These are phyloP conservation scores for Dryobates pubescens DNA, from an alignment of 2,797 vertebrate species.

Conservation along the genomic window DNA sequence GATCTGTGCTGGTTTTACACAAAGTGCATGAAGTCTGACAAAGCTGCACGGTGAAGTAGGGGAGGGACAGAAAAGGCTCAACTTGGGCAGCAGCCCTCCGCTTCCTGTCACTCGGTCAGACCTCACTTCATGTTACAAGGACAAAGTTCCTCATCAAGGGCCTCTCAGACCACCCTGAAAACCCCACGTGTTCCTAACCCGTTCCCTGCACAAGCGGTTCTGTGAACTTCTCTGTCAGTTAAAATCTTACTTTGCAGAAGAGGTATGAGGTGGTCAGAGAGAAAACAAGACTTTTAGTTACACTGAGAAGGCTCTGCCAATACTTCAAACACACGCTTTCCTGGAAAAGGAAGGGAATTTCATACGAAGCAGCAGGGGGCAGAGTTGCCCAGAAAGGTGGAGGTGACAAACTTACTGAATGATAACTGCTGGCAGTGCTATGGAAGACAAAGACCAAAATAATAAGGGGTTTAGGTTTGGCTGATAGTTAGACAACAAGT, in stretches of 20 bases:
- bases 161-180: background rate
- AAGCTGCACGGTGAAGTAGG: background rate
- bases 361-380: background rate
- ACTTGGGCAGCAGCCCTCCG: background rate
- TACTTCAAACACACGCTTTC: background rate
- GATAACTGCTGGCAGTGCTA: fast-evolving
- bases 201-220: background rate
- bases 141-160: background rate
- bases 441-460: background rate
- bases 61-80: background rate
- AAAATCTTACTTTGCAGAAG: background rate
- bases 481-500: background rate
- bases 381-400: background rate
- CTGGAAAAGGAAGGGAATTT: background rate
- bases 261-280: background rate
- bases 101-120: background rate
- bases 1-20: background rate
- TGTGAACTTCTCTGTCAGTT: background rate
- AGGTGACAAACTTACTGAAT: background rate
- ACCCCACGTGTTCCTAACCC: background rate
- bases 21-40: background rate
- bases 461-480: background rate
- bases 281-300: background rate
- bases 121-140: background rate
- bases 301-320: background rate